phyloP scores from a whole-genome alignment of 35 echinoderm and acorn worm species.

The Ophiothrix spiculata region DNA sequence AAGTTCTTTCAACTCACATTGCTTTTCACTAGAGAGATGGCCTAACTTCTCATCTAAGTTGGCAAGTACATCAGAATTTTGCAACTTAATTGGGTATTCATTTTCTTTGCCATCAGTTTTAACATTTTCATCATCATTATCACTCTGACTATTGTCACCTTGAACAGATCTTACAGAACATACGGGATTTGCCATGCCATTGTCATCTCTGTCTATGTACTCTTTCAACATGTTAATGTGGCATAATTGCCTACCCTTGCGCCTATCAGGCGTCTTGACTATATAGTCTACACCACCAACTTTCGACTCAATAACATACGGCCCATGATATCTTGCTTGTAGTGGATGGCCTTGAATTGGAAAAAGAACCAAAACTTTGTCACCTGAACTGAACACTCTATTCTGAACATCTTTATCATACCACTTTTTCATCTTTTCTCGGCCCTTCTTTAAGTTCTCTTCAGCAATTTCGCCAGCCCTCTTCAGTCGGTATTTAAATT shows the following conservation, averaged over 20 bases:
- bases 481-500: constrained; percentile 35
- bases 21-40: neutral
- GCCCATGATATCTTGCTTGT: constrained; percentile 47
- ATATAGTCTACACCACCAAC: constrained; percentile 25
- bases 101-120: neutral
- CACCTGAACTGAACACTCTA: constrained; percentile 40
- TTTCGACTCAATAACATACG: constrained; percentile 3
- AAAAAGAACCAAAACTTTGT: constrained; percentile 52
- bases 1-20: neutral
- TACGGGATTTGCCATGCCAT: neutral
- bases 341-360: constrained; percentile 36
- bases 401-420: constrained; percentile 43
- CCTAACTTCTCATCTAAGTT: constrained; percentile 16
- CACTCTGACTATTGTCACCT: neutral
- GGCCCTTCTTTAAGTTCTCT: constrained; percentile 27
- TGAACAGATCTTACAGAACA: no score
- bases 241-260: no score
- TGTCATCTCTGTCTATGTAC: constrained; percentile 10
- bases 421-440: constrained; percentile 47
- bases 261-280: constrained; percentile 15
- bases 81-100: neutral
- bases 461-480: constrained; percentile 46
- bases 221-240: constrained; percentile 52
- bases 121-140: neutral
- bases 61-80: constrained; percentile 16